Conservation (phyloP, 2,888 invertebrate genomes). For the Phengaris alcon region DNA sequence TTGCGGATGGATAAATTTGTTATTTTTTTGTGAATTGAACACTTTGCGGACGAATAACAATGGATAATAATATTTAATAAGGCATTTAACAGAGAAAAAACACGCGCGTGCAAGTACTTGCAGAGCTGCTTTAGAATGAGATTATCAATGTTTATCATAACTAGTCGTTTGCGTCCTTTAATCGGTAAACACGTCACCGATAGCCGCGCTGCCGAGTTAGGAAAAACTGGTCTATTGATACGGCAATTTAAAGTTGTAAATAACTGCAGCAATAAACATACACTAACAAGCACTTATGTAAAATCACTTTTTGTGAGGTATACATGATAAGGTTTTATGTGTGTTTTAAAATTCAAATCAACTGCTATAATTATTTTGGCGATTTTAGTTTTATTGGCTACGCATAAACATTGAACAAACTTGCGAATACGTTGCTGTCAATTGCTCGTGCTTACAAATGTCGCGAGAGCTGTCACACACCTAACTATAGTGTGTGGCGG, state of each 20-base stretch:
- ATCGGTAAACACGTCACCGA: constrained; percentile 70
- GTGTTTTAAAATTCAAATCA: neutral
- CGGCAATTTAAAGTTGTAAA: constrained; percentile 45
- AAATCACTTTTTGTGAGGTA: constrained; percentile 33
- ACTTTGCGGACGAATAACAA: constrained; percentile 1
- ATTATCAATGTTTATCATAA: constrained; percentile 74
- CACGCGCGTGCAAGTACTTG: constrained; percentile 60
- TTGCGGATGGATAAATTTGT: neutral
- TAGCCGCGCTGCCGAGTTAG: constrained; percentile 52
- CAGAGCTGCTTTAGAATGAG: constrained; percentile 64
- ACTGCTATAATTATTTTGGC: too few relatives aligned
- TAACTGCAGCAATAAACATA: constrained; percentile 36
- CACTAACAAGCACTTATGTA: constrained; percentile 35
- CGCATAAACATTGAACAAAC: too few relatives aligned
- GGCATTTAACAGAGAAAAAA: constrained; percentile 46
- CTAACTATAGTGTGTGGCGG: too few relatives aligned
- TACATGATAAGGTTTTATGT: constrained; percentile 24
- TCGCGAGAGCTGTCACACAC: too few relatives aligned
- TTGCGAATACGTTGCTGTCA: too few relatives aligned
- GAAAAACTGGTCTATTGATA: constrained; percentile 52
- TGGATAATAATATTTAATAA: neutral
- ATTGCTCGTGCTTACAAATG: too few relatives aligned
- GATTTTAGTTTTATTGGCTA: too few relatives aligned
- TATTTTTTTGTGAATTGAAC: neutral
- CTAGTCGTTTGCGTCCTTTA: constrained; percentile 71